These are phyloP conservation scores for Acrossocheilus fasciatus DNA, from an alignment of 2,797 vertebrate species.

Conservation along the genomic window DNA sequence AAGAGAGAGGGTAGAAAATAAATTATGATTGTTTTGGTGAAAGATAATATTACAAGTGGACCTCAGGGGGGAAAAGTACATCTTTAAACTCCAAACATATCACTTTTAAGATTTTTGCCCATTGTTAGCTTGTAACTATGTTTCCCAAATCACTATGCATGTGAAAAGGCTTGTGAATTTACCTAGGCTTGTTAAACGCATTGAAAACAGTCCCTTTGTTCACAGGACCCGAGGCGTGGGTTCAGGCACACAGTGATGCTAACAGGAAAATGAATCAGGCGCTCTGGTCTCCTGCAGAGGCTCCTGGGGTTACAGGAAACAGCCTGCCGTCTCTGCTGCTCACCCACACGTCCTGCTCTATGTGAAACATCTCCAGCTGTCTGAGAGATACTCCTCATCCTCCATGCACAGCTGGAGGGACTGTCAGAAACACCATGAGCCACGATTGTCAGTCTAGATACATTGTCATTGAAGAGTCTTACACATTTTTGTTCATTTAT, in stretches of 20 bases:
- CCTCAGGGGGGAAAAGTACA: too few species aligned
- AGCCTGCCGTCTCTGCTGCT: background rate
- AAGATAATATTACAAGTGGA: background rate
- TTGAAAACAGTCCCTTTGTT: slow-evolving; percentile 18
- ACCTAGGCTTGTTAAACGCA: background rate
- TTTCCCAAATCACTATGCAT: background rate
- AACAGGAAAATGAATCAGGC: slow-evolving; percentile 47
- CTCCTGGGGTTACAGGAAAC: slow-evolving; percentile 10
- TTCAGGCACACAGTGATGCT: slow-evolving; percentile 5
- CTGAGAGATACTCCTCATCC: slow-evolving; percentile 6
- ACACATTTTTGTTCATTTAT: background rate
- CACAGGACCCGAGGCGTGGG: background rate
- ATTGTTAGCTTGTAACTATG: background rate
- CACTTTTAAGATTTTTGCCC: background rate
- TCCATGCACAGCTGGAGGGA: slow-evolving; percentile 20
- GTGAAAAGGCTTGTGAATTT: slow-evolving; percentile 18
- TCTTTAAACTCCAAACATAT: background rate
- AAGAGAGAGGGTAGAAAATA: background rate
- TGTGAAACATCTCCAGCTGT: background rate
- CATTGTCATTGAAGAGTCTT: background rate
- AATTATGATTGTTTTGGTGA: background rate
- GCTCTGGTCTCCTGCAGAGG: slow-evolving; percentile 1
- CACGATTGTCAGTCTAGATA: background rate
- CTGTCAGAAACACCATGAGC: background rate
- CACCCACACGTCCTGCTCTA: background rate